Evolutionary conservation across 2,888 invertebrate genomes (phyloP).

Genomic region (Noctua comes): DNA sequence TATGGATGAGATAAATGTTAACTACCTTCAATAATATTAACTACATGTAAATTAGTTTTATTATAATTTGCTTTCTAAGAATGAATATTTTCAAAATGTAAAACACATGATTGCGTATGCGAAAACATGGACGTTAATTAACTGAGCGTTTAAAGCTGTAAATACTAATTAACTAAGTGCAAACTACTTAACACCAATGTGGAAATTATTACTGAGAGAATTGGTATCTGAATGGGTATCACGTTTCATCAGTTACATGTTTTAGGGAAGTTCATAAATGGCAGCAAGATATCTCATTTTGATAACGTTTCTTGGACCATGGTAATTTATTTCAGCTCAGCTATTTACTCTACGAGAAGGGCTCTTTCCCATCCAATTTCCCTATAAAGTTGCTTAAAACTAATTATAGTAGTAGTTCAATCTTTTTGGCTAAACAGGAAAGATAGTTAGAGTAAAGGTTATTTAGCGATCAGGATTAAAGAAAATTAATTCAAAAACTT

Average conservation of each 20-base stretch:
- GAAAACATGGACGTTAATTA: constrained; percentile 55
- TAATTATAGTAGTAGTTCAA: not conserved
- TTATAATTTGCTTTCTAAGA: constrained; percentile 48
- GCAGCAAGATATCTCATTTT: constrained; percentile 3
- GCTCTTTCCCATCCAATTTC: not conserved
- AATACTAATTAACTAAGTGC: constrained; percentile 63
- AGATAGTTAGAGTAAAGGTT: not conserved
- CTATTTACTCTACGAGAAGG: not conserved
- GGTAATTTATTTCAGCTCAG: not conserved
- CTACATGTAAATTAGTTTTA: constrained; percentile 41
- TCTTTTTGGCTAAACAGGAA: not conserved
- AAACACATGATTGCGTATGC: constrained; percentile 53
- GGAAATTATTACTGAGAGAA: constrained; percentile 40
- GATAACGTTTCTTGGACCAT: not conserved
- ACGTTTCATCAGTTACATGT: constrained; percentile 41
- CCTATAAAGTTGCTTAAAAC: not conserved
- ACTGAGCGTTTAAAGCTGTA: constrained; percentile 48
- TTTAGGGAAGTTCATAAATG: constrained; percentile 19
- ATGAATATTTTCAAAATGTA: constrained; percentile 56
- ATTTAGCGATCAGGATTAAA: not conserved
- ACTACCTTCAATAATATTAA: constrained; percentile 34
- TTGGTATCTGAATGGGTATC: constrained; percentile 49
- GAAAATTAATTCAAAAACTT: not conserved
- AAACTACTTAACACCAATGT: constrained; percentile 59
- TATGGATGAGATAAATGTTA: constrained; percentile 38